Evolutionary conservation across 2,888 invertebrate species (phyloP), one percentile per base, ranked within the genome.

Genomic region (Andrena haemorrhoa): DNA sequence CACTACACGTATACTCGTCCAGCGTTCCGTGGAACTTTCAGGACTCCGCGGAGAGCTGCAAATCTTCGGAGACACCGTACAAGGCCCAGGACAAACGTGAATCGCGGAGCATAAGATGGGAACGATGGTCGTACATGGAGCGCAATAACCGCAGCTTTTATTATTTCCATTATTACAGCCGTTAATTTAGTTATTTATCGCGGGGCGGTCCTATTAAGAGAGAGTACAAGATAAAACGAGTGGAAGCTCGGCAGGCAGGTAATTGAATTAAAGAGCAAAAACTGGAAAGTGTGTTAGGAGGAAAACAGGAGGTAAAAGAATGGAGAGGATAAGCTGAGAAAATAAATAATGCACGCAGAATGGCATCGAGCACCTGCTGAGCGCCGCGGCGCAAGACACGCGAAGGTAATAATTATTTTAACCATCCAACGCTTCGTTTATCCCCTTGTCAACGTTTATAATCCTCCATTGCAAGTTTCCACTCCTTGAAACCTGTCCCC

Each of bases 81-180:
- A 60, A 33, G 8, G 35, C 2, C 35, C 12, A 8, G 23, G 33
- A 10, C 47, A 31, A 3, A n/a, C 23, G 33, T 4, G 58, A 56
- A 68, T 41, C 7, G n/a, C 53, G n/a, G 26, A 10, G 26, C 8
- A 61, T 10, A 31, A 71, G 47, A 16, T 8, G 7, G 56, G 20
- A 10, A 33, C 7, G 60, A 53, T 61, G 58, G n/a, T 20, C 60
- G 72, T 47, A 74, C 84, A 61, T 81, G 69, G 75, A 78, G 60
- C 64, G 35, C 49, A 56, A 61, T 72, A 81, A 58, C 53, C 29
- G 0, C 7, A 1, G 51, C 2, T 53, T 63, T 73, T 66, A 60
- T 35, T 41, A 6, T 35, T 51, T 31, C 12, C 23, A 23, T 26
- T 35, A 33, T 26, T 31, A 29, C 41, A 47, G n/a, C 26, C n/a